These are phyloP conservation scores for Emydura subglobosa DNA, from an alignment of 2,113 vertebrate species.

Conservation along the genomic window DNA sequence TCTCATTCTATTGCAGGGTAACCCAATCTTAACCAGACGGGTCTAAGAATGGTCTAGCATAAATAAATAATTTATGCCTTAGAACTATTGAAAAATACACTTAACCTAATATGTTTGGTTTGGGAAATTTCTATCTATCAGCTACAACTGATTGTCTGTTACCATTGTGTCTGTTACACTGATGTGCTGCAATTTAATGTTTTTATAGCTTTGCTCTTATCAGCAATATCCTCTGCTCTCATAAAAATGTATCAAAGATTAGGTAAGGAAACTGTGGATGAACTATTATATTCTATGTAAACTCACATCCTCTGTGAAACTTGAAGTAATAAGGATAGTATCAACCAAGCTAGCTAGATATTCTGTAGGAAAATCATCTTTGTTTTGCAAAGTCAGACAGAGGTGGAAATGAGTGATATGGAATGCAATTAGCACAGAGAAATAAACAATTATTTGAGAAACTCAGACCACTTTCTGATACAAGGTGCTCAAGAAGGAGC, in stretches of 20 bases:
- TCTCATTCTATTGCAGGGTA: neutral
- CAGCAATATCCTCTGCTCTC: neutral
- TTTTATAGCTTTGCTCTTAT: neutral
- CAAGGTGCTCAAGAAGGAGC: neutral
- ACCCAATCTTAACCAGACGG: neutral
- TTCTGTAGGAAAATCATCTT: neutral
- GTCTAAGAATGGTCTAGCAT: neutral
- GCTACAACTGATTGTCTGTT: neutral
- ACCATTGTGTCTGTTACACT: neutral
- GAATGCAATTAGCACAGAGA: neutral
- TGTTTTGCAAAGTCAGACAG: neutral
- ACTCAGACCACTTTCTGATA: neutral
- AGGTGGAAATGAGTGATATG: neutral
- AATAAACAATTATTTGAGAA: neutral
- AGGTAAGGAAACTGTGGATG: neutral
- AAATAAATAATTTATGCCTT: neutral
- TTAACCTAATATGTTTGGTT: rapidly evolving
- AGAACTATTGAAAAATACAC: neutral
- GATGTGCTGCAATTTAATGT: neutral
- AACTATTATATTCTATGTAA: neutral
- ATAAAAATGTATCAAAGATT: neutral
- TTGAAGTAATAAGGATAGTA: neutral
- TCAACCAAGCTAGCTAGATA: neutral
- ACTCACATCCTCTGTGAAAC: neutral
- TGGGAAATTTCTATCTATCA: neutral